Evolutionary conservation across 2,113 vertebrate species (phyloP).

Genomic region (Oryzias melastigma): DNA sequence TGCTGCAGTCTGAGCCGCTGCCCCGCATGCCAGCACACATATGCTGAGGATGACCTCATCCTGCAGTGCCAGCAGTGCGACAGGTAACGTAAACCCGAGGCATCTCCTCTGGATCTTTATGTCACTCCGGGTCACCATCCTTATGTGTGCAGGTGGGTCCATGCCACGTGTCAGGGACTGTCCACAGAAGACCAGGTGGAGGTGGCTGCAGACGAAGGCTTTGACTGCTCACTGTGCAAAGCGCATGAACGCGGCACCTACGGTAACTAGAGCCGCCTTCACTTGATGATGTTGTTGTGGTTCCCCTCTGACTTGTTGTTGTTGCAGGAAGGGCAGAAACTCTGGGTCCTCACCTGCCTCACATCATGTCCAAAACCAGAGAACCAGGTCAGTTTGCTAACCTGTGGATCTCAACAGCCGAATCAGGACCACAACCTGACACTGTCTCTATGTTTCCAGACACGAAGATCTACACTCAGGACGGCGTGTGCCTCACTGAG

Average conservation of each 20-base stretch:
- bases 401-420: neutral
- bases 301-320: neutral
- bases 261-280: conserved; percentile 70
- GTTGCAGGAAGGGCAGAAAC: conserved; percentile 47
- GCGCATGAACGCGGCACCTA: conserved; percentile 74
- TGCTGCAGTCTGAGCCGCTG: conserved; percentile 88
- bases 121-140: neutral
- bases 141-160: conserved; percentile 86
- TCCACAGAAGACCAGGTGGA: conserved; percentile 91
- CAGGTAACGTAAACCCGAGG: conserved; percentile 75
- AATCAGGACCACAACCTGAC: neutral
- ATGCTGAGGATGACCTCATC: conserved; percentile 89
- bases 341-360: conserved; percentile 53
- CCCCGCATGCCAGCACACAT: conserved; percentile 82
- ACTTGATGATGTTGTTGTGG: neutral
- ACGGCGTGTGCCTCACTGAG: conserved; percentile 95
- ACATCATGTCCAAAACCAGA: conserved; percentile 58
- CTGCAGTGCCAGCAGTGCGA: conserved; percentile 94
- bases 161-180: conserved; percentile 92
- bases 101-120: neutral
- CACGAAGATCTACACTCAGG: conserved; percentile 93
- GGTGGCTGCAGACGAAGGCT: conserved; percentile 87
- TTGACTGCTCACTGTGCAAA: conserved; percentile 92
- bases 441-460: conserved; percentile 72
- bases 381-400: conserved; percentile 54